phyloP scores from a whole-genome alignment of 2,888 invertebrate species.

The Platycnemis pennipes region DNA sequence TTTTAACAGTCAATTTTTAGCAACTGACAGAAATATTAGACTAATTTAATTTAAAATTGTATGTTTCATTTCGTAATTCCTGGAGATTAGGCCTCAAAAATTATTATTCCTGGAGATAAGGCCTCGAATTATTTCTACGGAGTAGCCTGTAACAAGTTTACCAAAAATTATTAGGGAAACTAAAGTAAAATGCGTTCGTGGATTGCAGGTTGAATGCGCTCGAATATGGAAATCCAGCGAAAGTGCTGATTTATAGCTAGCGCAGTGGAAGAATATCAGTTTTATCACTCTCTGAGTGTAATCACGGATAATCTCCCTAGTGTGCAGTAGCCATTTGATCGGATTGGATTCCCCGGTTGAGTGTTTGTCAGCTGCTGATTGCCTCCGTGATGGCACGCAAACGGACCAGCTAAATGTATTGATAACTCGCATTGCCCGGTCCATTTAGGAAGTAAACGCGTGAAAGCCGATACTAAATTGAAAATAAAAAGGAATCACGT shows the following conservation, averaged over 20 bases:
- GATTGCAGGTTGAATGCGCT: background rate
- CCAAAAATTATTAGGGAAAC: too few species aligned
- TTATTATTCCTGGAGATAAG: too few species aligned
- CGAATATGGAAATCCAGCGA: background rate
- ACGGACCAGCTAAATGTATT: background rate
- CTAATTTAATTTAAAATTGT: too few species aligned
- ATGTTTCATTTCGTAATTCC: too few species aligned
- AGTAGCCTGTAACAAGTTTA: too few species aligned
- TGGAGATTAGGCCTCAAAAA: too few species aligned
- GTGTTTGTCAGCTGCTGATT: conserved; percentile 12
- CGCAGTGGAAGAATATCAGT: background rate
- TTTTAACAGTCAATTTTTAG: too few species aligned
- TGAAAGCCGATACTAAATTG: too few species aligned
- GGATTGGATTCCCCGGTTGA: background rate
- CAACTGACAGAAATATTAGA: too few species aligned
- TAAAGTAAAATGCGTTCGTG: background rate
- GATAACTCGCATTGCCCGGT: background rate
- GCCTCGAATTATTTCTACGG: too few species aligned
- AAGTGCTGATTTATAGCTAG: background rate
- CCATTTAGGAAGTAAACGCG: background rate
- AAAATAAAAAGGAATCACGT: background rate
- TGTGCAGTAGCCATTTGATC: background rate
- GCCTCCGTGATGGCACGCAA: background rate
- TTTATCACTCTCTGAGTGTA: background rate
- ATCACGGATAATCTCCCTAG: background rate